phyloP scores from a whole-genome alignment of 2,113 vertebrate genomes.

The Passer montanus region DNA sequence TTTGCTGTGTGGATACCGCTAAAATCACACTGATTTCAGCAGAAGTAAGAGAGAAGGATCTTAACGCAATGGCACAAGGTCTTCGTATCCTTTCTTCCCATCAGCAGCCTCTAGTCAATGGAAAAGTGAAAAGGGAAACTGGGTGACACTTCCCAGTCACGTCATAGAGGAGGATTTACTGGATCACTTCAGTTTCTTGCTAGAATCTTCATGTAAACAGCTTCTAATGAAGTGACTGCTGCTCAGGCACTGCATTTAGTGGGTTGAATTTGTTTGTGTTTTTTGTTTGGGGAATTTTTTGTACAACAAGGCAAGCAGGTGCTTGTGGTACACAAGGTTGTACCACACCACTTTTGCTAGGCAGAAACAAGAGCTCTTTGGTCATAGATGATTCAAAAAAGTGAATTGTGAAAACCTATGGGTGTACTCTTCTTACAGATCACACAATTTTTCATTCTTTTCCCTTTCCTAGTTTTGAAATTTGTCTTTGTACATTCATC shows the following conservation, averaged over 20 bases:
- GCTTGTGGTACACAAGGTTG: background rate
- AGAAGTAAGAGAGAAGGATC: background rate
- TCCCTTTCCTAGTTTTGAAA: background rate
- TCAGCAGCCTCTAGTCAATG: background rate
- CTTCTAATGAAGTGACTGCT: background rate
- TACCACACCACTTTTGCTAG: background rate
- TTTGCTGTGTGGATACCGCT: background rate
- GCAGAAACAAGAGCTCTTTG: background rate
- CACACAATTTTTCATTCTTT: background rate
- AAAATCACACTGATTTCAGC: background rate
- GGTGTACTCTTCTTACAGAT: background rate
- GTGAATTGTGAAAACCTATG: background rate
- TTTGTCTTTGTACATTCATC: background rate
- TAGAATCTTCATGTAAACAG: background rate
- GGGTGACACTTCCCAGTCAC: background rate
- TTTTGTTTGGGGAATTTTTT: background rate
- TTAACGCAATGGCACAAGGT: background rate
- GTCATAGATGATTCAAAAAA: background rate
- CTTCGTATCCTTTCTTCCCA: background rate
- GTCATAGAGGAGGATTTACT: background rate
- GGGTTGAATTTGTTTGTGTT: background rate
- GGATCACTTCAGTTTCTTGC: background rate
- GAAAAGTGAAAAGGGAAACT: background rate
- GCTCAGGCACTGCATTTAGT: rapidly evolving
- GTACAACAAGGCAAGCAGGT: background rate